A percentile compares a stretch with the other conserved stretches of the same genome.
Conservation (phyloP, 2,888 invertebrate genomes). For the Orthosia cruda region DNA sequence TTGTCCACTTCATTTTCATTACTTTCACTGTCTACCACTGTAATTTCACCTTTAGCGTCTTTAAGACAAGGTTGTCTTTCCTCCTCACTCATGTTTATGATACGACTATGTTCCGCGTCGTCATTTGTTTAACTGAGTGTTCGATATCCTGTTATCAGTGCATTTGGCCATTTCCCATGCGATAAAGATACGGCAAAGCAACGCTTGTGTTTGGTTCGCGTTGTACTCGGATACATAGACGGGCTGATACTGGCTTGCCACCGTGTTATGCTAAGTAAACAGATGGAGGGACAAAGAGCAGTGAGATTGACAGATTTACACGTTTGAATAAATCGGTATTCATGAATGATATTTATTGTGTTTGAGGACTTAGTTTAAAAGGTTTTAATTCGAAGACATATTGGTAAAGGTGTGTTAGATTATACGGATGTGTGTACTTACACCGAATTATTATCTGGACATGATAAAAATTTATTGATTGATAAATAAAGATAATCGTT, state of each 20-base stretch:
- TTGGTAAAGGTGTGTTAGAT: neutral
- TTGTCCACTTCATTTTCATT: constrained; percentile 24
- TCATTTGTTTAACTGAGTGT: constrained; percentile 57
- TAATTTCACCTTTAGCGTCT: constrained; percentile 61
- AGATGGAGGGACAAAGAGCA: constrained; percentile 79
- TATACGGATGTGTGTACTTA: neutral
- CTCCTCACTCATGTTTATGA: constrained; percentile 80
- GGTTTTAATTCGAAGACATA: neutral
- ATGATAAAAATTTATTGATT: constrained; percentile 40
- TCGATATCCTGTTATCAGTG: constrained; percentile 72
- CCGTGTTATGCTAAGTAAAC: constrained; percentile 80
- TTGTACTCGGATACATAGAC: constrained; percentile 64
- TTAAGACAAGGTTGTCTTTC: constrained; percentile 71
- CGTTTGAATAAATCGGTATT: constrained; percentile 19
- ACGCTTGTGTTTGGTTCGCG: constrained; percentile 68
- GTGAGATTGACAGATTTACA: constrained; percentile 39
- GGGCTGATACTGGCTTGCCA: constrained; percentile 73
- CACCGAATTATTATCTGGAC: neutral
- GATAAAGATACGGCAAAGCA: constrained; percentile 76
- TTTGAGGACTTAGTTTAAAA: neutral
- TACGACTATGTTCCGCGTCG: constrained; percentile 44
- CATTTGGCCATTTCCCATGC: constrained; percentile 71
- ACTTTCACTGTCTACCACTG: constrained; percentile 46
- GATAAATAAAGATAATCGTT: constrained; percentile 43
- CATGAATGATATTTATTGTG: neutral